Evolutionary conservation across 2,888 invertebrate species (phyloP).

Genomic region (Byasa hedistus): DNA sequence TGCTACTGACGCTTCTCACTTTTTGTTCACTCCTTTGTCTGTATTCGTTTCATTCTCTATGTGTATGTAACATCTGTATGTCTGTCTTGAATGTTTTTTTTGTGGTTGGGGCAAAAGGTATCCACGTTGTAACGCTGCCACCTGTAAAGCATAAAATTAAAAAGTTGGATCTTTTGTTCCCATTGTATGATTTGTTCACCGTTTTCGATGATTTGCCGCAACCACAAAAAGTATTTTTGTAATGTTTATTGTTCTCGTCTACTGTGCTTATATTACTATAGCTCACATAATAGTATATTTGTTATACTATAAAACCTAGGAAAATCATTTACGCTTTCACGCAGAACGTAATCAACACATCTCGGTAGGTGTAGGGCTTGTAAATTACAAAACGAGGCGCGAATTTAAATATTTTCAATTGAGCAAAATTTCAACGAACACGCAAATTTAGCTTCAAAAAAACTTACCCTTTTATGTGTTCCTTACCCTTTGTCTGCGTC

Average conservation of each 20-base stretch:
- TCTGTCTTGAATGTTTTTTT: constrained; percentile 77
- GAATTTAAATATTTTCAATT: constrained; percentile 68
- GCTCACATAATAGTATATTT: constrained; percentile 72
- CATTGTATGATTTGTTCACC: neutral
- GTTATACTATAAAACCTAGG: constrained; percentile 75
- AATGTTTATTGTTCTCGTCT: constrained; percentile 79
- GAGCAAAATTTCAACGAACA: constrained; percentile 78
- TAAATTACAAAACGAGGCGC: constrained; percentile 72
- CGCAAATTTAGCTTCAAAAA: constrained; percentile 80
- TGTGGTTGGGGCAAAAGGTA: constrained; percentile 70
- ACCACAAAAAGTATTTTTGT: constrained; percentile 71
- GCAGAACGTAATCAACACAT: constrained; percentile 76
- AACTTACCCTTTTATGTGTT: constrained; percentile 82
- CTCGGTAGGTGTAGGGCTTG: constrained; percentile 69
- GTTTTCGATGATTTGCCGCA: constrained; percentile 59
- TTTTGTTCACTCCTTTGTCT: constrained; percentile 78
- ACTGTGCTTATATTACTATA: constrained; percentile 77
- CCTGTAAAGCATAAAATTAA: neutral
- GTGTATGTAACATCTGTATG: constrained; percentile 81
- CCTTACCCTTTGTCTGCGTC: constrained; percentile 90
- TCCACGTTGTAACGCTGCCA: constrained; percentile 45
- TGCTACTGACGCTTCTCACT: constrained; percentile 74
- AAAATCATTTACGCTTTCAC: constrained; percentile 81
- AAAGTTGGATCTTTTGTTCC: neutral
- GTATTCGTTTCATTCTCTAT: constrained; percentile 81